Conservation (phyloP, 2,113 vertebrate genomes). For the Pardalotus punctatus region DNA sequence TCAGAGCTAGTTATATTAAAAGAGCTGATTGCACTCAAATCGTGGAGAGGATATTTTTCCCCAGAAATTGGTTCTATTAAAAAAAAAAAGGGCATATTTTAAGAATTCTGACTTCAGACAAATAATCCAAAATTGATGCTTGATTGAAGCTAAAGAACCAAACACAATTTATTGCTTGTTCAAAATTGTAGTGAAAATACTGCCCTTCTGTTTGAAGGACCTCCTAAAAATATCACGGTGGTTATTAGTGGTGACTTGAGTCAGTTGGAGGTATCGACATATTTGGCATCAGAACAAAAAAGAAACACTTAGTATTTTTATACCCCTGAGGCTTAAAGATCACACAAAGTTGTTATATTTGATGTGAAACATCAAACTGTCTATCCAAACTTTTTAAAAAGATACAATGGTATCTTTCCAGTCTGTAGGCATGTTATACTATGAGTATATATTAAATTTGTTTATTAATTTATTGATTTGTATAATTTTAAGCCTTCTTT, state of each 20-base stretch:
- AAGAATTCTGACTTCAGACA: conserved; percentile 24
- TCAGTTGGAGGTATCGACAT: not conserved
- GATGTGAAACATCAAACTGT: not conserved
- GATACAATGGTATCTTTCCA: not conserved
- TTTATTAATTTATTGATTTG: not conserved
- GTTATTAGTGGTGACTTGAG: not conserved
- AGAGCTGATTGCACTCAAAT: not conserved
- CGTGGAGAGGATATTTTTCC: not conserved
- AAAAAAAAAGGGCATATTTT: not conserved
- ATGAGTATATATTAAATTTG: not conserved
- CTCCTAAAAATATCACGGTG: not conserved
- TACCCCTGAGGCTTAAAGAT: not conserved
- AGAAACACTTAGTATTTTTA: not conserved
- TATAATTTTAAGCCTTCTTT: not conserved
- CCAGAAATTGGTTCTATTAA: not conserved
- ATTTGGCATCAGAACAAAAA: not conserved
- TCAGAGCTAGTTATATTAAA: not conserved
- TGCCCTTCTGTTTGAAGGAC: not conserved
- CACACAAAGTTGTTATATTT: not conserved
- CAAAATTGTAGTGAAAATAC: not conserved
- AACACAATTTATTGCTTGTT: not conserved
- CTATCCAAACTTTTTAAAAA: not conserved
- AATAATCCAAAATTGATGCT: conserved; percentile 25
- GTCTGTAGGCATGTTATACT: not conserved
- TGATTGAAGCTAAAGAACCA: conserved; percentile 14